These are phyloP conservation scores for Anastrepha ludens DNA, from an alignment of 1,140 invertebrate genomes.

Conservation along the genomic window DNA sequence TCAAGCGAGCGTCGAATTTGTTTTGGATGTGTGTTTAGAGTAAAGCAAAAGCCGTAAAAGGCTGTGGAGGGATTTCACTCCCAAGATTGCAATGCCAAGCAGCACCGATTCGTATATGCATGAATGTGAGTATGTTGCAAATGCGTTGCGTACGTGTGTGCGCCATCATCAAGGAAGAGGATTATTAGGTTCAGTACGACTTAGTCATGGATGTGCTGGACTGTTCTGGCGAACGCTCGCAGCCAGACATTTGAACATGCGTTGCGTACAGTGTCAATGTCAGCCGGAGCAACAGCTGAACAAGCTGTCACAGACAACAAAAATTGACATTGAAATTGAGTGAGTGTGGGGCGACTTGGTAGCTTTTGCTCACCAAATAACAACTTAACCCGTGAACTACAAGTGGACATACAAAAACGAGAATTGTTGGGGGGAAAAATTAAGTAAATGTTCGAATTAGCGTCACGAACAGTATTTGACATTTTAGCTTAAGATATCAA, in stretches of 20 bases:
- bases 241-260: background rate
- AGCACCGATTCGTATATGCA: background rate
- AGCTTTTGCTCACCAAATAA: background rate
- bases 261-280: background rate
- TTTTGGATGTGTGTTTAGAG: no score
- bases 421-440: no score
- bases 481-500: no score
- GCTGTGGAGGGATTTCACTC: no score
- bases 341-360: background rate
- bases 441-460: no score
- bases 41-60: no score
- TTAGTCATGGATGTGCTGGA: background rate
- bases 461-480: no score
- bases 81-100: background rate
- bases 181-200: background rate
- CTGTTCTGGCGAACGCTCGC: background rate
- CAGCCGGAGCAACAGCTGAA: background rate
- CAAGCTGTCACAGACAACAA: background rate
- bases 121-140: background rate
- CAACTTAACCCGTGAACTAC: background rate
- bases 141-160: background rate
- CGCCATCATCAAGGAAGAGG: background rate
- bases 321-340: conserved; percentile 46
- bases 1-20: background rate
- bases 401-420: no score